Base-by-base conservation (phyloP, 2,113 vertebrate species). In the Lucifuga dentata region DNA sequence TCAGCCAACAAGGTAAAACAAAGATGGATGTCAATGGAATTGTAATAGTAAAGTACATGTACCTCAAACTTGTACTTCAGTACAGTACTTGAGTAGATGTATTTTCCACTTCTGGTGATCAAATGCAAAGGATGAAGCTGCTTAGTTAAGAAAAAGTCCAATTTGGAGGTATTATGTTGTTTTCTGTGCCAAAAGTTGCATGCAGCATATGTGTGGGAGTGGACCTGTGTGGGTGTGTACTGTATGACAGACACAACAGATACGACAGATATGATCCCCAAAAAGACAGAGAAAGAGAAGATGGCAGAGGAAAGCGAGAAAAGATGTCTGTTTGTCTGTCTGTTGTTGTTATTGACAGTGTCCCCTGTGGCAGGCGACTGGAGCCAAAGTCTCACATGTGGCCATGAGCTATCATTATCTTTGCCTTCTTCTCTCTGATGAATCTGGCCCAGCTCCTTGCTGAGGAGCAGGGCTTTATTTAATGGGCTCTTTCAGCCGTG, bases 361-460 rank as follows among this genome's bases (percentile, higher is more conserved):
- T 83, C 87, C 83, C 85, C 70, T 41, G 66, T 74, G 87, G 76
- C 69, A 59, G 80, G 65, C 36, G 19, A 83, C 85, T 45, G 43
- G 70, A 84, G 76, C 76, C 76, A 71, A 52, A 19, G 75, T 85
- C 84, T 85, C 85, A 72, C 86, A 90, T 87, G 80, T 90, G 89
- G 76, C 90, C 89, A 87, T 85, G 86, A 91, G 87, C 88, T 89
- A 88, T 90, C 90, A 91, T 92, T 92, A 92, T 90, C 90, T 90
- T 86, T 76, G 84, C 81, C 80, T 86, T 80, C 84, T 80, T 72
- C 83, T 79, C 84, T 90, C 80, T 90, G 88, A 92, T 91, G 88
- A 91, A 90, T 91, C 86, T 90, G 77, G 63, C 77, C 60, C 65
- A 63, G 84, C 78, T 82, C 65, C 84, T 86, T 60, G 82, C 8